Conservation (phyloP, 2,888 invertebrate species). For the Pristionchus japonicus region DNA sequence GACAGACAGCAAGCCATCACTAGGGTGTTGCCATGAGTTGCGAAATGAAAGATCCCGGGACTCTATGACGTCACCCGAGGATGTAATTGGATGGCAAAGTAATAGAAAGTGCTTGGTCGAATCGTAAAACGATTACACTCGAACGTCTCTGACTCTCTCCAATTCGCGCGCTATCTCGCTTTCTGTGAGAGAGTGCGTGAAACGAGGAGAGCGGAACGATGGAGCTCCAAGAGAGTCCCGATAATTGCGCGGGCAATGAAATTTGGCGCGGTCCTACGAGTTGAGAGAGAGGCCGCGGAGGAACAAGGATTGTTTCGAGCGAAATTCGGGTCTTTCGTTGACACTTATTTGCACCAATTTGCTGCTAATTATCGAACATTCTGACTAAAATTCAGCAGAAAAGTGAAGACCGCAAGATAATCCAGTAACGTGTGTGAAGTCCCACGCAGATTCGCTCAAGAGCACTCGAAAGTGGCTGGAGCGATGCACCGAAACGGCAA, state of each 20-base stretch:
- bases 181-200: not conserved
- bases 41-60: not conserved
- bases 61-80: not conserved
- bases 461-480: not conserved
- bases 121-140: not conserved
- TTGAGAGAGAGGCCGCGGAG: not conserved
- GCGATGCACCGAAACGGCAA: too few species aligned
- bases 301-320: not conserved
- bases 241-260: conserved; percentile 14
- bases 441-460: not conserved
- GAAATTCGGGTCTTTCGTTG: not conserved
- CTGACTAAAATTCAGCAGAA: too few species aligned
- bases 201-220: not conserved
- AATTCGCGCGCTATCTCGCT: not conserved
- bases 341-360: too few species aligned
- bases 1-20: too few species aligned
- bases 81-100: not conserved
- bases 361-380: too few species aligned
- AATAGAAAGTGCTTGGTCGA: not conserved
- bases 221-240: not conserved
- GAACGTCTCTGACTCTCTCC: not conserved
- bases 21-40: not conserved
- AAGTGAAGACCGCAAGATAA: not conserved
- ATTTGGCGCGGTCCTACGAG: not conserved
- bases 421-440: not conserved